Conservation (phyloP, 2,797 vertebrate species). For the Rhinophrynus dorsalis region DNA sequence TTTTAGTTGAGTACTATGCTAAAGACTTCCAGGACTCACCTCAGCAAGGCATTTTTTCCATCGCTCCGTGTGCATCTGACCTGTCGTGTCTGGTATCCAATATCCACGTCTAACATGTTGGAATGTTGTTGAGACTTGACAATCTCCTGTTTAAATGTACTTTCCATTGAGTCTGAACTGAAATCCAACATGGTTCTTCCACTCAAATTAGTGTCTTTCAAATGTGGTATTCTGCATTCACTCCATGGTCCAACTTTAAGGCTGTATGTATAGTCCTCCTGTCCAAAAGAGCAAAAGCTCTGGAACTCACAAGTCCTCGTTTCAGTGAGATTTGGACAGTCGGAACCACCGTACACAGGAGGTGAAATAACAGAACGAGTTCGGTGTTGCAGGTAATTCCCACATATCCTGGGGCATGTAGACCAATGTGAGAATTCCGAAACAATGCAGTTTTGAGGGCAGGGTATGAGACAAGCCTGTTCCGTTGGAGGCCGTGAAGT, state of each 20-base stretch:
- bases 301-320: slow-evolving; percentile 71
- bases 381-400: slow-evolving; percentile 76
- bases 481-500: slow-evolving; percentile 76
- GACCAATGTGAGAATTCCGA: slow-evolving; percentile 90
- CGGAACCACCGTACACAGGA: slow-evolving; percentile 84
- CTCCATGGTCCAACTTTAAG: slow-evolving; percentile 89
- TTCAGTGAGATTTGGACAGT: slow-evolving; percentile 86
- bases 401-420: slow-evolving; percentile 74
- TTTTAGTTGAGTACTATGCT: no score
- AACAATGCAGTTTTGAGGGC: slow-evolving; percentile 89
- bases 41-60: slow-evolving; percentile 78
- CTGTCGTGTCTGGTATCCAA: slow-evolving; percentile 87
- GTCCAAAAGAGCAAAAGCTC: slow-evolving; percentile 72
- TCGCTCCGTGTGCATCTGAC: slow-evolving; percentile 85
- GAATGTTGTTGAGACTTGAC: slow-evolving; percentile 55
- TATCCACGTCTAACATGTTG: slow-evolving; percentile 73
- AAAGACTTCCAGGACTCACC: no score
- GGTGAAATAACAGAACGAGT: slow-evolving; percentile 79
- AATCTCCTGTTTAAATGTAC: slow-evolving; percentile 61
- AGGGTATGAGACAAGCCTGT: slow-evolving; percentile 92
- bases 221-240: slow-evolving; percentile 74
- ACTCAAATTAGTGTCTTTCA: slow-evolving; percentile 67
- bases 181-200: slow-evolving; percentile 77
- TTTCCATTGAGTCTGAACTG: slow-evolving; percentile 68
- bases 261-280: slow-evolving; percentile 82